Base-by-base conservation (phyloP, 2,113 vertebrate genomes). In the Lamprotornis superbus region DNA sequence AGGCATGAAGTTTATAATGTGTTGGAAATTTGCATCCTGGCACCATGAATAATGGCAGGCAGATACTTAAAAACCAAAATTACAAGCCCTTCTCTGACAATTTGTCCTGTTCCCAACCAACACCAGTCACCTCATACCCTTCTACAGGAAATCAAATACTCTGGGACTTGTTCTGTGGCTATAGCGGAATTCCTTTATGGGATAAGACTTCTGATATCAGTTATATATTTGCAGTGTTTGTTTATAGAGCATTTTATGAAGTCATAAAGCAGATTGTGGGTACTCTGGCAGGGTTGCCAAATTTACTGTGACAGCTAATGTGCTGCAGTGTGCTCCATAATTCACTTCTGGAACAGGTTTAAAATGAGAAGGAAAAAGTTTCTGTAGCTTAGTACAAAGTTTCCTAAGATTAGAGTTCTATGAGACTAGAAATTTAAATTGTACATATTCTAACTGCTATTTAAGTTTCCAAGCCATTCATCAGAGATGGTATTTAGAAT, bases 121-220 rank as follows among this genome's bases (percentile, higher is more conserved):
- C 16, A 46, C 25, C 20, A 50, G 14, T 21, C 0, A 0, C 53
- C 6, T 83, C n/a, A 27, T 9, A 6, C 8, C 3, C 19, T 28
- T 92, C 55, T 50, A 21, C 14, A 73, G 77, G 70, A 88, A 69
- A 89, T 68, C 2, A 89, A 47, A 83, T 64, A 37, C 13, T 28
- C 33, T 60, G 28, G 5, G 28, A 53, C 31, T 30, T 31, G 2
- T 61, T 60, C 55, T 71, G 20, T 61, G 67, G 25, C 20, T 70
- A 3, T 37, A 8, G 17, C 55, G 55, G 23, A 69, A 30, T 57
- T 79, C 37, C 70, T 87, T 79, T 85, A 63, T 42, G n/a, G 46
- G n/a, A 25, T 77, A 83, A 73, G 57, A 24, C 70, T 63, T 79
- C 61, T 1, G 3, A 50, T 76, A 85, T 35, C 46, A 20, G 25